Base-by-base conservation (phyloP, 2,888 invertebrate genomes). In the Bellardia pandia region DNA sequence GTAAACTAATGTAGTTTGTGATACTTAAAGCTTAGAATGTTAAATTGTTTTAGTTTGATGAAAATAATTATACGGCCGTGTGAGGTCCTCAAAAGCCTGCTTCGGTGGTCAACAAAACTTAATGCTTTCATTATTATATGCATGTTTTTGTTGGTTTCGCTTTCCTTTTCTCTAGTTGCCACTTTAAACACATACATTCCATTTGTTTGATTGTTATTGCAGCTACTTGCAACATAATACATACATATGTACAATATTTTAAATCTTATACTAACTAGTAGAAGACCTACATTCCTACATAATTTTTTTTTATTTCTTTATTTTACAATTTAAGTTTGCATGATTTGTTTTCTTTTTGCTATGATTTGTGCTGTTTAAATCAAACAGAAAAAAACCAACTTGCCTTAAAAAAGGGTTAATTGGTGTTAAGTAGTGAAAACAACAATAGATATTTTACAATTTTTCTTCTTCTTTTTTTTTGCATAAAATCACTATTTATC, bases 391-490 rank as follows among this genome's bases (percentile, higher is more conserved):
- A 75, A 68, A 14, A 37, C 68, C 64, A 78, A 85, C 68, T 84
- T 79, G 68, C 68, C 79, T 79, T 75, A 79, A 86, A 86, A 82
- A 86, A 86, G 77, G 86, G 86, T 86, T 84, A 86, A 86, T 84
- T 84, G 80, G 86, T 86, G 84, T 60, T 86, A 86, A 86, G 80
- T 81, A 74, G 81, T 51, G 58, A 68, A 75, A 83, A 76, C 77
- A 84, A 86, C 86, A 86, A 86, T 86, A 86, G 86, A 84, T 80
- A 75, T 74, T 72, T 74, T 84, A 58, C n/a, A 30, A 7, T n/a
- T 37, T 37, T 37, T 37, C 37, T 23, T 23, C 23, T 23, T 68
- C 45, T 23, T 69, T 69, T 72, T 42, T 72, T 42, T 53, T 69
- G 37, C 78, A 68, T 58, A 68, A 66, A 84, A 77, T 72, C 72